Evolutionary conservation across 2,888 invertebrate genomes (phyloP), one percentile per base, ranked within the genome.

Genomic region (Sussaba pulchella): DNA sequence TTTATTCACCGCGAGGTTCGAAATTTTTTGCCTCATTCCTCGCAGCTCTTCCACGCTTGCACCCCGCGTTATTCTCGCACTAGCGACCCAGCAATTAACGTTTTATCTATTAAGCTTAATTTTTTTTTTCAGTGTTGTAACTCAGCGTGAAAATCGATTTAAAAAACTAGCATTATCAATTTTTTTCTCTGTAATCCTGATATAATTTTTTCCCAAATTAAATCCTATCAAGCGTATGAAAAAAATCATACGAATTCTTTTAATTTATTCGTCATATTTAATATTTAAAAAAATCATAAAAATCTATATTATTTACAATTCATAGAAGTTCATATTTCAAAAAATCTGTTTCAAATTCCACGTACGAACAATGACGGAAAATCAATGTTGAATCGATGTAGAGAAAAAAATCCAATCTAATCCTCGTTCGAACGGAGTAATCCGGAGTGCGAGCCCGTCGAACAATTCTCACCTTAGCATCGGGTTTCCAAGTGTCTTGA

Each of bases 401-500:
- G 17, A 17, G 10, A 9, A 10, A 6, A 17, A 57, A 57, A 57
- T 57, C 57, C 31, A 57, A 57, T 36, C 52, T 26, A n/a, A 54
- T 54, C 17, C 36, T 31, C 31, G 17, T 57, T 31, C 31, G n/a
- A 17, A 36, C n/a, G 14, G 21, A 36, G 8, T 57, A 36, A 57
- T 57, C 36, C 57, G 6, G 31, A 31, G 36, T 57, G 39, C 39
- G 41, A 61, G 12, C 9, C 36, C 21, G 26, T 54, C 54, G 41
- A 26, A 54, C n/a, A 41, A 69, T 69, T 69, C 69, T 41, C n/a
- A 54, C 54, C 52, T 69, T 41, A 54, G 54, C 39, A 41, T 54
- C 41, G 41, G 14, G 43, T 54, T 57, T 73, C 45, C 43, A 36
- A 66, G 26, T 73, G 31, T 57, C 64, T 73, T 66, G 57, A 66